These are phyloP conservation scores for Eospalax fontanierii DNA, from an alignment of 2,797 vertebrate species.

Conservation along the genomic window DNA sequence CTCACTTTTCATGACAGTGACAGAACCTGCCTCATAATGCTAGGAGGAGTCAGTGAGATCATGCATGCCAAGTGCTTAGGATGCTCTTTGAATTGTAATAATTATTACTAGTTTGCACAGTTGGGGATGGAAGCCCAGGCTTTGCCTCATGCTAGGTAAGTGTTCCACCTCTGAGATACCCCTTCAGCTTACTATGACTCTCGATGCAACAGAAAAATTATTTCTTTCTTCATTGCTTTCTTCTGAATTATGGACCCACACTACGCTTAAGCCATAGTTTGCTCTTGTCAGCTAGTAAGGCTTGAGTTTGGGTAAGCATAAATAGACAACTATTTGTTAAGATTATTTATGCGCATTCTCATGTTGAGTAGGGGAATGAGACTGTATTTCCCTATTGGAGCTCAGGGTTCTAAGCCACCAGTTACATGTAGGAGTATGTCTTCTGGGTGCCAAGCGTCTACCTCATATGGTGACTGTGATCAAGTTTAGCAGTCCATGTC, in stretches of 20 bases:
- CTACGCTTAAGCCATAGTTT: neutral
- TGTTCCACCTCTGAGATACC: neutral
- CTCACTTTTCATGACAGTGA: too few relatives aligned
- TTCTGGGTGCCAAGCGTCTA: neutral
- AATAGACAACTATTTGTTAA: neutral
- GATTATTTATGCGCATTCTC: neutral
- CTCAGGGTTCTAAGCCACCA: neutral
- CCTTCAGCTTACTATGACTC: neutral
- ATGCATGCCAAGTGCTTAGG: neutral
- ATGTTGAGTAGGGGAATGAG: too few relatives aligned
- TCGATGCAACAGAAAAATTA: neutral
- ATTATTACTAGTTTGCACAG: too few relatives aligned
- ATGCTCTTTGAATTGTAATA: neutral
- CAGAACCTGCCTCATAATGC: neutral
- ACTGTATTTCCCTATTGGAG: neutral
- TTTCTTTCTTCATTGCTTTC: neutral
- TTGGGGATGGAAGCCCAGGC: neutral
- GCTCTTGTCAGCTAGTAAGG: neutral
- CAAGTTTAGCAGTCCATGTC: neutral
- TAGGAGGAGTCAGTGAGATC: neutral
- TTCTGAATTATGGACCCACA: neutral
- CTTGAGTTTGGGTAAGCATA: neutral
- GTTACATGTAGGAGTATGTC: neutral
- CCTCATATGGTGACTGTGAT: accelerated
- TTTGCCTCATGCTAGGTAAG: neutral